Evolutionary conservation across 1,140 invertebrate species (phyloP).

Genomic region (Hormaphis cornu): DNA sequence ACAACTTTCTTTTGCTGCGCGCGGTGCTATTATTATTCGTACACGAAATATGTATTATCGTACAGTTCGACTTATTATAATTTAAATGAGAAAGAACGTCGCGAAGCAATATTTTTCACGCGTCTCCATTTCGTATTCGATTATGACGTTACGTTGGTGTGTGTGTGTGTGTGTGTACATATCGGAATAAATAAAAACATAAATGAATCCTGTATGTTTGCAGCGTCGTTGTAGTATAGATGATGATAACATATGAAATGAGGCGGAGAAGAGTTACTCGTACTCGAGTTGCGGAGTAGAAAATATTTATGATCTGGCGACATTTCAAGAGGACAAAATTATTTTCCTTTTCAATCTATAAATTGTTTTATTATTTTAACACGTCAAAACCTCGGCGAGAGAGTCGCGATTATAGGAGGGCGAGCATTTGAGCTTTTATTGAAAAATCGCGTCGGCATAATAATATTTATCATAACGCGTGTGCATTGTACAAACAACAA

Average conservation of each 20-base stretch:
- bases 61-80: no score
- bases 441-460: slow-evolving; percentile 4
- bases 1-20: neutral
- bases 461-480: neutral
- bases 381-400: slow-evolving; percentile 19
- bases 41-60: no score
- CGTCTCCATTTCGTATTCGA: neutral
- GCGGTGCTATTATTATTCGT: no score
- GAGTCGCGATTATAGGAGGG: slow-evolving; percentile 17
- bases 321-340: slow-evolving; percentile 19
- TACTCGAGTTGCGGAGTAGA: neutral
- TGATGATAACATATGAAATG: no score
- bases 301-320: slow-evolving; percentile 11
- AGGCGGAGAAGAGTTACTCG: neutral
- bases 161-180: no score
- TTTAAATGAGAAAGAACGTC: neutral
- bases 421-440: slow-evolving; percentile 6
- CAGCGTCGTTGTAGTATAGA: no score
- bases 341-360: neutral
- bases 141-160: no score
- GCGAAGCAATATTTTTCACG: slow-evolving; percentile 2
- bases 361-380: slow-evolving; percentile 16
- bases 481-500: slow-evolving; percentile 7
- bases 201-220: no score
- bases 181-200: no score